Evolutionary conservation across 2,888 invertebrate genomes (phyloP).

Genomic region (Nezara viridula): DNA sequence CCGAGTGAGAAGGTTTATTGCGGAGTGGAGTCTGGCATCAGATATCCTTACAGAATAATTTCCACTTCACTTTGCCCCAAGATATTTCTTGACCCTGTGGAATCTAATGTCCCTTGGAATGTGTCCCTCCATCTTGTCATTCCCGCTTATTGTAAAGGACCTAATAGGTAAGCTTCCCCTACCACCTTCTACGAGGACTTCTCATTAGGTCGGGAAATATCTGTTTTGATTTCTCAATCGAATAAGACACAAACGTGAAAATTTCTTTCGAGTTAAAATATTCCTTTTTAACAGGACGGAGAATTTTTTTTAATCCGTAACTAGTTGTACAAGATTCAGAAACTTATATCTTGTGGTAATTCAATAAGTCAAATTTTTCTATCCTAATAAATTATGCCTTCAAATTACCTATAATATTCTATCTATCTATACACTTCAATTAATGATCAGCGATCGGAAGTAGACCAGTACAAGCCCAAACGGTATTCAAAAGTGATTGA

Average conservation of each 20-base stretch:
- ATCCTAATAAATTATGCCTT: too few species aligned
- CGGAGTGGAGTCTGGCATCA: neutral
- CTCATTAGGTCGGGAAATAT: neutral
- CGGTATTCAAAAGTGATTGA: too few species aligned
- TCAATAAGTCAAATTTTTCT: too few species aligned
- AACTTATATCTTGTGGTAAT: too few species aligned
- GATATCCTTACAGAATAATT: neutral
- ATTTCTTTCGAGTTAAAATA: neutral
- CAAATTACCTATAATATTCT: too few species aligned
- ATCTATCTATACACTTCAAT: too few species aligned
- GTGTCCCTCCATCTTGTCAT: neutral
- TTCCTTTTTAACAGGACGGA: too few species aligned
- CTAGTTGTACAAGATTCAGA: neutral
- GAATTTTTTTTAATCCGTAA: too few species aligned
- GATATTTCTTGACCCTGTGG: slow-evolving; percentile 21
- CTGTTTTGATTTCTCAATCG: neutral
- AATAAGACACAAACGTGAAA: neutral
- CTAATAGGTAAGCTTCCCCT: neutral
- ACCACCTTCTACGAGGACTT: neutral
- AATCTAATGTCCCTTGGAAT: slow-evolving; percentile 16
- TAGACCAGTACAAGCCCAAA: too few species aligned
- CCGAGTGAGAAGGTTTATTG: neutral
- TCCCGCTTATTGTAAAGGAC: slow-evolving; percentile 1
- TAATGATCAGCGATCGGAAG: too few species aligned
- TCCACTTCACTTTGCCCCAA: neutral